Evolutionary conservation across 2,113 vertebrate species (phyloP), one percentile per base, ranked within the genome.

Genomic region (Rhizomys pruinosus): DNA sequence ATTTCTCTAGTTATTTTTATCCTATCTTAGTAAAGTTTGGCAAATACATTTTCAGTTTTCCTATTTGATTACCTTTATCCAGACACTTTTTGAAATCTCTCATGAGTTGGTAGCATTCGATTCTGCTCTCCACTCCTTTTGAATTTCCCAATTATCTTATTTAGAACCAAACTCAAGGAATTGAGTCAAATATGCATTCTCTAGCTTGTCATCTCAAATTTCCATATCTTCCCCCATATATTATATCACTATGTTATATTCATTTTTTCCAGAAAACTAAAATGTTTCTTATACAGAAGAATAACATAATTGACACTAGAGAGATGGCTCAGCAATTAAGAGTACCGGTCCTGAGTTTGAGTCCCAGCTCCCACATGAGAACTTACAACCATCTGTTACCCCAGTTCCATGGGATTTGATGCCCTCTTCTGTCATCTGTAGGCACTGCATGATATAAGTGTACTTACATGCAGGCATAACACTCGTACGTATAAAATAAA

Each of bases 121-220:
- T 84, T 63, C 19, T 16, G 93, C 77, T 89, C 90, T 89, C n/a
- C 92, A 90, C 68, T 78, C 7, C n/a, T 86, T 90, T 76, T 32
- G 13, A n/a, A n/a, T 52, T 52, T 52, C 3, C 84, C 63, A 89
- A 55, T 84, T 57, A 39, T 80, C 22, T 91, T 77, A 61, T 76
- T 81, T 92, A 71, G 39, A 84, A 89, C 39, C 59, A 85, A 90
- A 42, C 2, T 78, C 90, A 27, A 90, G 34, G 22, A 6, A 74
- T 76, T 42, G 39, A 94, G 42, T 9, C 3, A 95, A 73, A 89
- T 84, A 72, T 72, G 10, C 32, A 52, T 71, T 91, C 12, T 39
- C 17, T 93, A 87, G 32, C 64, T 20, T 81, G 64, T 23, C 23
- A 68, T 47, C 13, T 95, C 71, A 94, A 90, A 77, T 84, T 12